Conservation (phyloP, 2,888 invertebrate genomes). For the Amphipyra tragopoginis region DNA sequence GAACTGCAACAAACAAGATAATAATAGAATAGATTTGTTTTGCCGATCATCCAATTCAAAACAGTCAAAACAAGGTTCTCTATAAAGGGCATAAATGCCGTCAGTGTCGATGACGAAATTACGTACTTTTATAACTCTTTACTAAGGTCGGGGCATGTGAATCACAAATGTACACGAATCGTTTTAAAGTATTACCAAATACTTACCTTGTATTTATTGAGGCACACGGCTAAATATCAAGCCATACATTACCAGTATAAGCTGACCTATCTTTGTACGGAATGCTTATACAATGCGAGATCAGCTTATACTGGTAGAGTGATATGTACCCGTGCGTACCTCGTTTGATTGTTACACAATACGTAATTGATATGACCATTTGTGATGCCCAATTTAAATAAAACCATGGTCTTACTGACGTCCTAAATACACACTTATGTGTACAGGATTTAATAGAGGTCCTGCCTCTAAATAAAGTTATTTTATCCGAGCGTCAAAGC, state of each 20-base stretch:
- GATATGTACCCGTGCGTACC: too few relatives aligned
- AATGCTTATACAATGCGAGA: too few relatives aligned
- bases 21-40: not conserved
- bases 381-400: conserved; percentile 24
- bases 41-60: conserved; percentile 1
- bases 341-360: conserved; percentile 27
- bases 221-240: too few relatives aligned
- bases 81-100: conserved; percentile 22
- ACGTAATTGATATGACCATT: conserved; percentile 21
- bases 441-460: too few relatives aligned
- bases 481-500: too few relatives aligned
- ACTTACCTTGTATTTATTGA: conserved; percentile 52
- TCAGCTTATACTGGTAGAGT: too few relatives aligned
- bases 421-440: too few relatives aligned
- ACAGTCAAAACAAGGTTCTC: conserved; percentile 8
- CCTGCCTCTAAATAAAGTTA: too few relatives aligned
- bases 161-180: conserved; percentile 37
- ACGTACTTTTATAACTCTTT: conserved; percentile 30
- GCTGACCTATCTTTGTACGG: too few relatives aligned
- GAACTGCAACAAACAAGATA: too few relatives aligned
- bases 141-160: conserved; percentile 48
- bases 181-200: conserved; percentile 48
- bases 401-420: conserved; percentile 16
- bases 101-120: conserved; percentile 30
- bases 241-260: too few relatives aligned